Evolutionary conservation across 2,888 invertebrate genomes (phyloP), one percentile per base, ranked within the genome.

Genomic region (Oscheius sp.): DNA sequence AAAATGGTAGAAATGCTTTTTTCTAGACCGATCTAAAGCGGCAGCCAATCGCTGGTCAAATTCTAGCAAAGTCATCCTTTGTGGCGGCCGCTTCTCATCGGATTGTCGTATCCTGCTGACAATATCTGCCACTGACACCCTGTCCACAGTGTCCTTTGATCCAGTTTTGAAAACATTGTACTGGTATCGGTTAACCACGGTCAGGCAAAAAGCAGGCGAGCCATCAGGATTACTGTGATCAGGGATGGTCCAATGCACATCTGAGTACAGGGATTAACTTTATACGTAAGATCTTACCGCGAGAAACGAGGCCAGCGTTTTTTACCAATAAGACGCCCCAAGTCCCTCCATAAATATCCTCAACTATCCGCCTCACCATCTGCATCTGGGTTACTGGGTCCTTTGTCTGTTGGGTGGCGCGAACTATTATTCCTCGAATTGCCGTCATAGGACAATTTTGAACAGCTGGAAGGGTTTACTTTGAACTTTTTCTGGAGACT

Each of bases 131-230:
- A 87, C 83, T 7, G 86, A 87, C n/a, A 87, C 73, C 41, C 87
- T 74, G 59, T 85, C 82, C n/a, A 80, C 77, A 7, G 83, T 82
- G 74, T 87, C 87, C 21, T 72, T 70, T 53, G 80, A 76, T 6
- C 87, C 87, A 13, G 87, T 87, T 72, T 87, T 87, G 78, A 87
- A 87, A 12, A 87, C 81, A 74, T 87, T 87, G 76, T 87, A 87
- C 68, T 87, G 87, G 86, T 86, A 85, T 35, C 83, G 55, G 43
- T 80, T 81, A n/a, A 81, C 74, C 0, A 85, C 84, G n/a, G 81
- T 77, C 3, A 87, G 77, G 72, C 87, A 87, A 63, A 87, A 87
- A 9, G 87, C 87, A 0, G 87, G 80, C 0, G 85, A 78, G 23
- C 86, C 86, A 59, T 87, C 87, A 1, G 73, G 64, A 76, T 80